These are phyloP conservation scores for Drosophila quinaria DNA, from an alignment of 2,888 invertebrate genomes.

Conservation along the genomic window DNA sequence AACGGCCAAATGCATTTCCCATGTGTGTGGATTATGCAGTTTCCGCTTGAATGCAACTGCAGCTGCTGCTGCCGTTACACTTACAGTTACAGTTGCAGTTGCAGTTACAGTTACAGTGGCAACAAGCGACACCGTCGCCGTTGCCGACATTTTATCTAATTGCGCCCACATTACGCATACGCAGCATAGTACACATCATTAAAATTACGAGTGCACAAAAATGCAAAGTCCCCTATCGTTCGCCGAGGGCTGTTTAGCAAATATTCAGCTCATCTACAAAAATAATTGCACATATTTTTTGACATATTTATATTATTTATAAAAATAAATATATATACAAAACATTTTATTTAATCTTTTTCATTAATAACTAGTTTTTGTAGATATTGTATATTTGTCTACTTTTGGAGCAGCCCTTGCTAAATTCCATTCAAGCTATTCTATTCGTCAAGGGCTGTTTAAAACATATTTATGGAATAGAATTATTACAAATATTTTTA, in stretches of 20 bases:
- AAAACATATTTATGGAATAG: too few species aligned
- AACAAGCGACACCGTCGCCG: conserved; percentile 32
- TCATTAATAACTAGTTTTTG: too few species aligned
- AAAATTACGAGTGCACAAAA: conserved; percentile 70
- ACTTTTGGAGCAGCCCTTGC: too few species aligned
- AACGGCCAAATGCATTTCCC: conserved; percentile 80
- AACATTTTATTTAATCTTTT: not conserved
- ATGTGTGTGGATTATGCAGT: conserved; percentile 79
- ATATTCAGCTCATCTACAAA: not conserved
- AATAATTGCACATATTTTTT: not conserved
- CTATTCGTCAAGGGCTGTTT: too few species aligned
- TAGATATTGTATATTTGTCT: too few species aligned
- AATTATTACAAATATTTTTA: too few species aligned
- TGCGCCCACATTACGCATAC: conserved; percentile 75
- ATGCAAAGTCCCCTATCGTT: conserved; percentile 23
- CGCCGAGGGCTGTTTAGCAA: conserved; percentile 13
- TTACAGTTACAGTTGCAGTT: conserved; percentile 24
- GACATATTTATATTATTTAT: too few species aligned
- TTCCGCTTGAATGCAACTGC: conserved; percentile 79
- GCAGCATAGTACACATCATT: conserved; percentile 75
- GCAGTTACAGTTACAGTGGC: conserved; percentile 31
- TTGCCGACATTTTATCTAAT: conserved; percentile 77
- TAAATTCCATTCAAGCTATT: too few species aligned
- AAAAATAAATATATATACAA: not conserved
- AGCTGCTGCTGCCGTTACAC: conserved; percentile 31